Evolutionary conservation across 92 coral and sea anemone genomes (phyloP).

Genomic region (Palythoa caribaeorum): DNA sequence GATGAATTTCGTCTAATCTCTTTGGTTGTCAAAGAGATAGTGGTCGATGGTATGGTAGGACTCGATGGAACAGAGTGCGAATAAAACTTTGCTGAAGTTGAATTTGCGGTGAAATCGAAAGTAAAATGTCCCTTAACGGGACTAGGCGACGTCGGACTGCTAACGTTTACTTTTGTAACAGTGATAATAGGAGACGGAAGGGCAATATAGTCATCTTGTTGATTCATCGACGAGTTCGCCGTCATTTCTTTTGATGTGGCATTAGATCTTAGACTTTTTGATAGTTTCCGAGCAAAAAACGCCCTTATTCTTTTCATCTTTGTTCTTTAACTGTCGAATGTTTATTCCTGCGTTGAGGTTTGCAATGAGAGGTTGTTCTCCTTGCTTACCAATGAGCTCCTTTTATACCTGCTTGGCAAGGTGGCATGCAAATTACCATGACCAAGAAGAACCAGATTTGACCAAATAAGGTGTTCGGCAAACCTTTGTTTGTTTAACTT

Average conservation of each 20-base stretch:
- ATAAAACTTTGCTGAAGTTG: neutral
- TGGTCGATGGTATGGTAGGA: neutral
- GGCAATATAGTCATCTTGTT: neutral
- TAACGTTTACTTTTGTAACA: neutral
- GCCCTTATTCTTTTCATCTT: neutral
- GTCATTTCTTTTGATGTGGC: neutral
- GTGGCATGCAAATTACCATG: too few relatives aligned
- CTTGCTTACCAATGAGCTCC: too few relatives aligned
- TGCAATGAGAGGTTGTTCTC: too few relatives aligned
- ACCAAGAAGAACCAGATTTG: too few relatives aligned
- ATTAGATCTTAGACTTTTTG: neutral
- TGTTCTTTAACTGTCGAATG: neutral
- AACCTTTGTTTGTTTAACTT: too few relatives aligned
- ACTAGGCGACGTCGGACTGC: neutral
- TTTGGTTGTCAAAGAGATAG: neutral
- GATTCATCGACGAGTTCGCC: neutral
- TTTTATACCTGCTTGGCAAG: too few relatives aligned
- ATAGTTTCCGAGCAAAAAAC: neutral
- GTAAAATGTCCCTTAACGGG: neutral
- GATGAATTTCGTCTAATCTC: neutral
- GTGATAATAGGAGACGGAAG: neutral
- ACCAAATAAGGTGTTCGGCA: too few relatives aligned
- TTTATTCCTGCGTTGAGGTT: neutral
- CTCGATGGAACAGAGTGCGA: neutral
- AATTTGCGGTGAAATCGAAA: neutral